Conservation (phyloP, 2,888 invertebrate genomes). For the Yponomeuta sedellus region DNA sequence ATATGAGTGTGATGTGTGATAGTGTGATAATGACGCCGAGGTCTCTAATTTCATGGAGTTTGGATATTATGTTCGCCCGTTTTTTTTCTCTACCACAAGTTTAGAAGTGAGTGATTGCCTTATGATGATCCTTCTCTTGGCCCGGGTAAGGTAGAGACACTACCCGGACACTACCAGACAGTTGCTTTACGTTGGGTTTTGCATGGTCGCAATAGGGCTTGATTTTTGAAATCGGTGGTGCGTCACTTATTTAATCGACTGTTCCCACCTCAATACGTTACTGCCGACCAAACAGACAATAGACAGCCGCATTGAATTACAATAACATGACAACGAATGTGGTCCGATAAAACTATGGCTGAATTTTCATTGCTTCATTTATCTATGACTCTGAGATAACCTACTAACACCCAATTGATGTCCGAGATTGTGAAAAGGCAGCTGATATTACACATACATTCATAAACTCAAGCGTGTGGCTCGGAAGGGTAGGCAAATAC, state of each 20-base stretch:
- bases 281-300: neutral
- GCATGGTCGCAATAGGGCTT: too few species aligned
- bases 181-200: too few species aligned
- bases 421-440: neutral
- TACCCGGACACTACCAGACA: too few species aligned
- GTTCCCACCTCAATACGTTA: neutral
- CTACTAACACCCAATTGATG: neutral
- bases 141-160: too few species aligned
- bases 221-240: too few species aligned
- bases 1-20: too few species aligned
- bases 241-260: neutral
- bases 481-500: neutral
- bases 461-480: neutral
- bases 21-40: too few species aligned
- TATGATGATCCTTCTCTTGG: too few species aligned
- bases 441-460: neutral
- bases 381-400: neutral
- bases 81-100: too few species aligned
- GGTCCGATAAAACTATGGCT: neutral
- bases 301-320: conserved; percentile 6
- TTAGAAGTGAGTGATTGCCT: too few species aligned
- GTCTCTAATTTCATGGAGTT: too few species aligned
- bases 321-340: neutral
- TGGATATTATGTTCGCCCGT: too few species aligned
- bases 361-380: conserved; percentile 1